These are phyloP conservation scores for Paramormyrops kingsleyae DNA, from an alignment of 2,113 vertebrate species.

Conservation along the genomic window DNA sequence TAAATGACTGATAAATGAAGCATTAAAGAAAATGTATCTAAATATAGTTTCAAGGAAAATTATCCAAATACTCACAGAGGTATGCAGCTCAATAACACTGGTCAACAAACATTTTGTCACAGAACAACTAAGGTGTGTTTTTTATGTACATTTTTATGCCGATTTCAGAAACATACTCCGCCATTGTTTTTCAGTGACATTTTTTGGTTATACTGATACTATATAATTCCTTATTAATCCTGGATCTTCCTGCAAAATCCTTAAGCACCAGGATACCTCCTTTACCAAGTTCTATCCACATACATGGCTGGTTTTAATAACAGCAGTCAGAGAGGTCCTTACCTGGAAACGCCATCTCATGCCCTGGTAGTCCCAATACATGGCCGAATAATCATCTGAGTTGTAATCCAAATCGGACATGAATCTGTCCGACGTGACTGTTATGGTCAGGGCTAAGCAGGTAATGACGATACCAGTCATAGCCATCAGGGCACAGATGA, in stretches of 20 bases:
- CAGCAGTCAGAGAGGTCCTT: background rate
- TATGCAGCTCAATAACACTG: background rate
- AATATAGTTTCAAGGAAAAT: background rate
- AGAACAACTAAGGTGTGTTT: background rate
- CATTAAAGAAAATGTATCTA: background rate
- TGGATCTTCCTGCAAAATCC: background rate
- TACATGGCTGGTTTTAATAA: background rate
- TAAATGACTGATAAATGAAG: background rate
- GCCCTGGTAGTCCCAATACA: background rate
- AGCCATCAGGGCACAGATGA: background rate
- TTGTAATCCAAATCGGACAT: accelerated
- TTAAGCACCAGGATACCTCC: background rate
- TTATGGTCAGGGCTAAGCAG: background rate
- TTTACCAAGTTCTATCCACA: background rate
- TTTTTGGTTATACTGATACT: background rate
- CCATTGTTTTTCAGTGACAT: background rate
- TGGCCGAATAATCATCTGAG: background rate
- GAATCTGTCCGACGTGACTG: accelerated
- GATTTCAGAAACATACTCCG: background rate
- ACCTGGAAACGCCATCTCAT: background rate
- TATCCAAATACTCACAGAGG: background rate
- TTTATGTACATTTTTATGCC: background rate
- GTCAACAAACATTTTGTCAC: background rate
- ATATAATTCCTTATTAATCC: background rate
- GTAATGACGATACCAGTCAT: background rate